These are phyloP conservation scores for Procapra przewalskii DNA, from an alignment of 2,113 vertebrate genomes.

Conservation along the genomic window DNA sequence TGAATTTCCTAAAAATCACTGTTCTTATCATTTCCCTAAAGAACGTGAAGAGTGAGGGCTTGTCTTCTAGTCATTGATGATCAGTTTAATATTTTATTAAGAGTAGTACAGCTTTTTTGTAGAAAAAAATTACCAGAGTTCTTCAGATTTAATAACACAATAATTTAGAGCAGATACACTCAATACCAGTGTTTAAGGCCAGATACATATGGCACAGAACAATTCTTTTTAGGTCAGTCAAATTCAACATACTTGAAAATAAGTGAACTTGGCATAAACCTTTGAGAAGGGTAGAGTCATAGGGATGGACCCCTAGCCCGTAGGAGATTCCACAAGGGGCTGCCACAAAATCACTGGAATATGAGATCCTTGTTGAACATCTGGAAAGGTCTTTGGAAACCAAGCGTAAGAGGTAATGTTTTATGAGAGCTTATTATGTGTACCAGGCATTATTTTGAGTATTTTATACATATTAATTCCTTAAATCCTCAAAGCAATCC, in stretches of 20 bases:
- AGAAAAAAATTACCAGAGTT: not conserved
- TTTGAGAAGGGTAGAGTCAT: not conserved
- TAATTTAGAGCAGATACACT: conserved; percentile 46
- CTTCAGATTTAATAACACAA: conserved; percentile 21
- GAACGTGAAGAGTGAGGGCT: not conserved
- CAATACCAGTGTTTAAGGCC: not conserved
- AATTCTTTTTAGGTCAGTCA: not conserved
- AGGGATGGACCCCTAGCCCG: not conserved
- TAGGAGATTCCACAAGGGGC: not conserved
- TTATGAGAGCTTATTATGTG: not conserved
- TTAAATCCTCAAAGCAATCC: not conserved
- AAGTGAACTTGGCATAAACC: not conserved
- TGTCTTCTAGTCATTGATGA: not conserved
- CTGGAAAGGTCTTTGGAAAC: conserved; percentile 18
- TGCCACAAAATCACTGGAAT: not conserved
- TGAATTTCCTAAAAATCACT: conserved; percentile 48
- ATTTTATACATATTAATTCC: not conserved
- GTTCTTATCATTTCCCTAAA: conserved; percentile 1
- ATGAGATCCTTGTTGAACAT: not conserved
- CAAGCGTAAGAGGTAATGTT: not conserved
- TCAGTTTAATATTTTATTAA: not conserved
- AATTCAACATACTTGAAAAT: conserved; percentile 6
- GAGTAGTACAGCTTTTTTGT: not conserved
- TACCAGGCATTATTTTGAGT: not conserved
- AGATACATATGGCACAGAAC: not conserved